phyloP scores from a whole-genome alignment of 2,113 vertebrate species.

The Tetrax tetrax region DNA sequence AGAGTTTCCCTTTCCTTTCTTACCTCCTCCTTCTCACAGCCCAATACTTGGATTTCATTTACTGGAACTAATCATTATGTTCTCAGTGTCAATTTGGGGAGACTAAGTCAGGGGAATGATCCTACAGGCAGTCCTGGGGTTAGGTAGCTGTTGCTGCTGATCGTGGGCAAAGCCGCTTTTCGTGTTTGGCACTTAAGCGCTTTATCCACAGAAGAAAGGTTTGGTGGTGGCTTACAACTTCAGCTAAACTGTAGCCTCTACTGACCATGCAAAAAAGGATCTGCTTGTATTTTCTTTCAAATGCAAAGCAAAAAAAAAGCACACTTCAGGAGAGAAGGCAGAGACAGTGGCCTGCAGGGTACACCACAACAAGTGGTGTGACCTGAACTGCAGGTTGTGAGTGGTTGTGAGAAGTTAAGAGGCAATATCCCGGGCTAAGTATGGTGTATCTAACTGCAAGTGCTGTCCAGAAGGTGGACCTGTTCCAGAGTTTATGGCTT shows the following conservation, averaged over 20 bases:
- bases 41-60: neutral
- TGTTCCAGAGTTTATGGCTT: neutral
- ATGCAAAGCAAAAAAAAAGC: neutral
- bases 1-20: neutral
- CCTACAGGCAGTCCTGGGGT: neutral
- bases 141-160: neutral
- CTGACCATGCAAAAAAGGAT: neutral
- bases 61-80: neutral
- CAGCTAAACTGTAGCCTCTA: neutral
- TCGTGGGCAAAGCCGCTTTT: neutral
- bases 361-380: rapidly evolving
- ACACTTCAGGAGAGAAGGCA: neutral
- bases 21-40: neutral
- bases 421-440: neutral
- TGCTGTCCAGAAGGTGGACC: neutral
- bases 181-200: neutral
- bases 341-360: neutral
- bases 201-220: neutral
- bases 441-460: neutral
- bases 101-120: neutral
- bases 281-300: neutral
- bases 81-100: neutral
- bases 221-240: neutral
- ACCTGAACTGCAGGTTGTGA: neutral
- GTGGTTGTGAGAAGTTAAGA: neutral